phyloP scores from a whole-genome alignment of 2,888 invertebrate genomes.

The Harpalus rufipes region DNA sequence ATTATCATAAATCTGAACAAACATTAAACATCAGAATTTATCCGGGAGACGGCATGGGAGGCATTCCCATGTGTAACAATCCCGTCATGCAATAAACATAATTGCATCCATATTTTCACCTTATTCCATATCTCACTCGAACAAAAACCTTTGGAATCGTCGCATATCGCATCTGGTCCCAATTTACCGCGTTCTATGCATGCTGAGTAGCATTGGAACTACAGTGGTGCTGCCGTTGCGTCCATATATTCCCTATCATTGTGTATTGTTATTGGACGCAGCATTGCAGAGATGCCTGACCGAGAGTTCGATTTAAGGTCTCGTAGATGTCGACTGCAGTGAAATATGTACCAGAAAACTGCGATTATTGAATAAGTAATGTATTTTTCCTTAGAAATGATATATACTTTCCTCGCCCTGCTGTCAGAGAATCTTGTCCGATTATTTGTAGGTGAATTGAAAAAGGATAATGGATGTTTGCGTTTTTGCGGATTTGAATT shows the following conservation, averaged over 20 bases:
- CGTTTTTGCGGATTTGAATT: conserved; percentile 53
- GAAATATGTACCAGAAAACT: conserved; percentile 62
- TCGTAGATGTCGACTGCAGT: conserved; percentile 54
- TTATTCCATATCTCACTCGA: conserved; percentile 14
- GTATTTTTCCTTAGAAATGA: conserved; percentile 63
- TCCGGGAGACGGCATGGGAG: neutral
- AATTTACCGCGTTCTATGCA: conserved; percentile 28
- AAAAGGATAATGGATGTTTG: conserved; percentile 51
- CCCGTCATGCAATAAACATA: conserved; percentile 28
- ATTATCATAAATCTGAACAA: neutral
- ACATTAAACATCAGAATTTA: conserved; percentile 23
- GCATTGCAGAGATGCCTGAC: conserved; percentile 49
- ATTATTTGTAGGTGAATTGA: conserved; percentile 58
- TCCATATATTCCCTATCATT: conserved; percentile 55
- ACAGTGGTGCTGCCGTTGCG: neutral
- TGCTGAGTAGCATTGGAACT: conserved; percentile 15
- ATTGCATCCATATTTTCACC: conserved; percentile 47
- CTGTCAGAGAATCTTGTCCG: conserved; percentile 43
- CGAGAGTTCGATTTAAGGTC: conserved; percentile 52
- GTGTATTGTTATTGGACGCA: conserved; percentile 60
- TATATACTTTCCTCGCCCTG: conserved; percentile 58
- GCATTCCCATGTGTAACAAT: conserved; percentile 1
- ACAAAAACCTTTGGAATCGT: conserved; percentile 32
- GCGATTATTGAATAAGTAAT: conserved; percentile 65
- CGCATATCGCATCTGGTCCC: conserved; percentile 19